Percentiles rank a stretch among this genome's conserved stretches.
Evolutionary conservation across 1,140 invertebrate species (phyloP).

Genomic region (Dendroctonus ponderosae): DNA sequence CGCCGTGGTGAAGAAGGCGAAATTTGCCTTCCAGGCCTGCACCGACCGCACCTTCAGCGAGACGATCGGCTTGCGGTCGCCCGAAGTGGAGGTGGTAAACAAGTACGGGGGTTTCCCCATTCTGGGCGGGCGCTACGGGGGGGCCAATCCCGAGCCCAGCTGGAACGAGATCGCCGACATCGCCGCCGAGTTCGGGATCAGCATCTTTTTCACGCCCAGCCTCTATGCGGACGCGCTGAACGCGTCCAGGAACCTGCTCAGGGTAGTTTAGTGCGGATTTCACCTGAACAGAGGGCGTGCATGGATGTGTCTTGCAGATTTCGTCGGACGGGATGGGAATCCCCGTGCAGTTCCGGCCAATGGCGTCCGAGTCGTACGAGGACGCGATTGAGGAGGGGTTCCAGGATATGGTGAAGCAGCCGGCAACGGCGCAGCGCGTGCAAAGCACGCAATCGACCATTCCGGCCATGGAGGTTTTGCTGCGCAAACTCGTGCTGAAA

Average conservation of each 20-base stretch:
- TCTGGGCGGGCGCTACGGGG: background rate
- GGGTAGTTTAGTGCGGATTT: background rate
- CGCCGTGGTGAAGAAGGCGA: background rate
- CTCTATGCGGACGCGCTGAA: slow-evolving; percentile 29
- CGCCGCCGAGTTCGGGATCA: slow-evolving; percentile 41
- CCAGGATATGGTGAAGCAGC: slow-evolving; percentile 1
- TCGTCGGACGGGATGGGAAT: slow-evolving; percentile 16
- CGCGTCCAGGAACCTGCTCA: slow-evolving; percentile 33
- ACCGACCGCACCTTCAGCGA: background rate
- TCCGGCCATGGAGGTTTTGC: slow-evolving; percentile 35
- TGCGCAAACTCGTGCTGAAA: slow-evolving; percentile 35
- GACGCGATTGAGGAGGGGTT: slow-evolving; percentile 36
- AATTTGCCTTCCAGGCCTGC: background rate
- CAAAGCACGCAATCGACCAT: slow-evolving; percentile 1
- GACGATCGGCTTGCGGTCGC: background rate
- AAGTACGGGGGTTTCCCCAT: slow-evolving; percentile 36
- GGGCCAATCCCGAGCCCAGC: slow-evolving; percentile 5
- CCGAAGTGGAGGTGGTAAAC: slow-evolving; percentile 9
- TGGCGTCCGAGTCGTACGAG: slow-evolving; percentile 23
- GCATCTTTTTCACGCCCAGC: slow-evolving; percentile 38
- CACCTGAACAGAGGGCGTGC: background rate
- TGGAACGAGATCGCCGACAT: slow-evolving; percentile 43
- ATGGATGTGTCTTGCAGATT: slow-evolving; percentile 5
- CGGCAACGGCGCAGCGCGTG: background rate
- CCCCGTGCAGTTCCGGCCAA: slow-evolving; percentile 28